These are phyloP conservation scores for Agrochola lychnidis DNA, from an alignment of 2,888 invertebrate species.

Conservation along the genomic window DNA sequence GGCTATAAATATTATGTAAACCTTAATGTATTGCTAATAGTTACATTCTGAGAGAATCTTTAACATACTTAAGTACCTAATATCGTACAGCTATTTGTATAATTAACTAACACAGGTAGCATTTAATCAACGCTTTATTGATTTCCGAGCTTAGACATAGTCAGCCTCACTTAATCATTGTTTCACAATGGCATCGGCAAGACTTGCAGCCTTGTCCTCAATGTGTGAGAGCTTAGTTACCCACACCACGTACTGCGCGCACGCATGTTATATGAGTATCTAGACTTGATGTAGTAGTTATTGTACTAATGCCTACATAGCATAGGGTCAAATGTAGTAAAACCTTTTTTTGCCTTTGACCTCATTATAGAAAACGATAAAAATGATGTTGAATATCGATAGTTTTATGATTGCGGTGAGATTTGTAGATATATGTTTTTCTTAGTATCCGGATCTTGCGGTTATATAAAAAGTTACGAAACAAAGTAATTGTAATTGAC, in stretches of 20 bases:
- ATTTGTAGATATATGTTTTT: not conserved
- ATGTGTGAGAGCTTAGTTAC: constrained; percentile 71
- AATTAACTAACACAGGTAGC: not conserved
- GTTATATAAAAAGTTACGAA: not conserved
- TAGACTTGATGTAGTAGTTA: constrained; percentile 14
- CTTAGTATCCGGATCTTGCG: not conserved
- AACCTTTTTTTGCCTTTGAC: constrained; percentile 34
- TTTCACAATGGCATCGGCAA: constrained; percentile 69
- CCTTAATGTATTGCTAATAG: not conserved
- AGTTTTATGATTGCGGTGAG: not conserved
- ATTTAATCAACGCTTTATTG: constrained; percentile 4
- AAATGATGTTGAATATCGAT: not conserved
- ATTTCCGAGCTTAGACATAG: constrained; percentile 50
- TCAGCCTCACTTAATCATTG: constrained; percentile 55
- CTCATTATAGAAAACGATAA: not conserved
- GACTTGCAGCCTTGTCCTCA: constrained; percentile 76
- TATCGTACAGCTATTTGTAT: not conserved
- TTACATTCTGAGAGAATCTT: not conserved
- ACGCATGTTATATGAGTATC: constrained; percentile 15
- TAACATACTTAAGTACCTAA: not conserved
- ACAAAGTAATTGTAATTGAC: not conserved
- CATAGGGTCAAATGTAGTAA: constrained; percentile 9
- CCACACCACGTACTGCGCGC: constrained; percentile 46
- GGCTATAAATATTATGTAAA: not conserved
- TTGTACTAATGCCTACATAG: constrained; percentile 29